Percentiles rank a stretch among this genome's conserved stretches.
Evolutionary conservation across 2,113 vertebrate species (phyloP).

Genomic region (Mustela lutreola): DNA sequence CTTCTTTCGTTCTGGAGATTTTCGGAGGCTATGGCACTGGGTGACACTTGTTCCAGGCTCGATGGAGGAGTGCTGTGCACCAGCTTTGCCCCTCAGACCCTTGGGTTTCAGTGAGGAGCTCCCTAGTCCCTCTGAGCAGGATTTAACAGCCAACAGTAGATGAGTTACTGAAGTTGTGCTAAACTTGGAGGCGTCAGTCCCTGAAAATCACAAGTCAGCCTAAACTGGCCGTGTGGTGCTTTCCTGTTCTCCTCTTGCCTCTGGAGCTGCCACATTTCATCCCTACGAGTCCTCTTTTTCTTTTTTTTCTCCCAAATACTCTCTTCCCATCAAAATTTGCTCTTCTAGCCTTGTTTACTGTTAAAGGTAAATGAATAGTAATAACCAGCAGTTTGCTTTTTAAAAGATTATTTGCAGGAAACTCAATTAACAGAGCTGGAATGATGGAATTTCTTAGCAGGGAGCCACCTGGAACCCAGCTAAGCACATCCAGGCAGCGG

Average conservation of each 20-base stretch:
- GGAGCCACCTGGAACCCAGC: neutral
- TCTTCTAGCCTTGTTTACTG: neutral
- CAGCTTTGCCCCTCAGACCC: neutral
- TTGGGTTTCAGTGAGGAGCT: neutral
- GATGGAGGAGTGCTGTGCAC: neutral
- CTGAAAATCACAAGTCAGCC: neutral
- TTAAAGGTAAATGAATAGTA: neutral
- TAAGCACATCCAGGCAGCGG: fast-evolving
- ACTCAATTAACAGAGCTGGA: neutral
- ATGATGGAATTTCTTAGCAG: neutral
- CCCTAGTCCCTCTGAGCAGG: neutral
- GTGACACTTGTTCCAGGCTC: neutral
- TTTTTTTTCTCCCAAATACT: too few species aligned
- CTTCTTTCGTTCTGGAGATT: neutral
- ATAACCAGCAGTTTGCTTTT: neutral
- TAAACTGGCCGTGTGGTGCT: neutral
- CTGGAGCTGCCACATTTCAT: neutral
- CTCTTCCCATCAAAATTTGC: neutral
- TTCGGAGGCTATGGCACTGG: neutral
- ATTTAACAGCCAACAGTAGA: neutral
- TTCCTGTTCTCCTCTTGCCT: neutral
- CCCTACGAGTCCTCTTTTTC: neutral
- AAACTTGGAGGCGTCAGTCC: neutral
- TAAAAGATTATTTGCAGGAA: neutral
- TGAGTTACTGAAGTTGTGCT: neutral